A percentile compares a stretch with the other conserved stretches of the same genome.
Evolutionary conservation across 2,888 invertebrate species (phyloP).

Genomic region (Eupsilia transversa): DNA sequence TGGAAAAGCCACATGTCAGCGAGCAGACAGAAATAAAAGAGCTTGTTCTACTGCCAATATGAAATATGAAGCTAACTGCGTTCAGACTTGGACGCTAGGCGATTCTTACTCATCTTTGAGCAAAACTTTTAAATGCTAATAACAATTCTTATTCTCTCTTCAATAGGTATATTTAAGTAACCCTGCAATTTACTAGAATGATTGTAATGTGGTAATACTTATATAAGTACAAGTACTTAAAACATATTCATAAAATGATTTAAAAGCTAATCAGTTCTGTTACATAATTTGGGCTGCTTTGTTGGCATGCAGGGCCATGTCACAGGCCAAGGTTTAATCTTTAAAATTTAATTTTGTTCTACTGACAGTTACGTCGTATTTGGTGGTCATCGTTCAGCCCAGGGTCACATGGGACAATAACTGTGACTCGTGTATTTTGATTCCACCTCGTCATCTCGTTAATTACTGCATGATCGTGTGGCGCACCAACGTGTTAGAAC

Average conservation of each 20-base stretch:
- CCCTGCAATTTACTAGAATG: not conserved
- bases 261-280: conserved; percentile 1
- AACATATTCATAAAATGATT: not conserved
- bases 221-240: too few species aligned
- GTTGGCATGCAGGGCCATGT: conserved; percentile 8
- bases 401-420: conserved; percentile 77
- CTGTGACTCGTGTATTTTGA: conserved; percentile 76
- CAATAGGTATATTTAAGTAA: not conserved
- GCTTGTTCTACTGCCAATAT: conserved; percentile 73
- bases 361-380: conserved; percentile 52
- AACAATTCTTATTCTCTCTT: too few species aligned
- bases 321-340: conserved; percentile 21
- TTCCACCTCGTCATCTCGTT: conserved; percentile 78
- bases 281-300: not conserved
- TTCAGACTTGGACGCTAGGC: conserved; percentile 73
- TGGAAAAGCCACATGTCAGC: conserved; percentile 78
- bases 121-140: conserved; percentile 62
- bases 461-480: conserved; percentile 79
- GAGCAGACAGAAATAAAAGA: conserved; percentile 85
- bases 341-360: conserved; percentile 54
- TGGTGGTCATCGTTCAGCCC: conserved; percentile 70
- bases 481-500: conserved; percentile 64
- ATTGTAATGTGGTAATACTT: not conserved
- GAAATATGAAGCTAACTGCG: conserved; percentile 83
- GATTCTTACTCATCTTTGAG: conserved; percentile 76